phyloP scores from a whole-genome alignment of 2,113 vertebrate species.

The Otocyon megalotis region DNA sequence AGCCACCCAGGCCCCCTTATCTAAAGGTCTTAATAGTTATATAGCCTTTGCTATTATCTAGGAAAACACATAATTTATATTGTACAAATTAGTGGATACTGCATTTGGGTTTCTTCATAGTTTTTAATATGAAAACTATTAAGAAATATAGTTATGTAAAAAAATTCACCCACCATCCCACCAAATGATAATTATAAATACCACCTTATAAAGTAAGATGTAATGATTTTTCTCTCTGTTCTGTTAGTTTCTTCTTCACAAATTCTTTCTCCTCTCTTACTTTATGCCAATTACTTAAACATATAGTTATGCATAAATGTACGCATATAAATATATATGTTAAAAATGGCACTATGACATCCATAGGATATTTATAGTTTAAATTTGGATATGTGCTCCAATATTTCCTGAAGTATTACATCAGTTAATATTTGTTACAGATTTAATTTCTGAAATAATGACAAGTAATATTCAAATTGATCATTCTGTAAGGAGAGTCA shows the following conservation, averaged over 20 bases:
- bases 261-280: neutral
- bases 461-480: constrained; percentile 7
- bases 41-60: neutral
- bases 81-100: neutral
- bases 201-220: neutral
- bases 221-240: neutral
- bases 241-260: neutral
- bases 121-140: constrained; percentile 52
- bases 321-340: neutral
- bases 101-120: neutral
- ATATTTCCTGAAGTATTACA: constrained; percentile 1
- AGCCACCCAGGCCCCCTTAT: neutral
- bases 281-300: neutral
- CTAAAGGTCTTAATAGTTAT: neutral
- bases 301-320: neutral
- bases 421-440: neutral
- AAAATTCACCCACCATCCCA: neutral
- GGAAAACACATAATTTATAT: neutral
- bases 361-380: neutral
- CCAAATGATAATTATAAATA: neutral
- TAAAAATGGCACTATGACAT: neutral
- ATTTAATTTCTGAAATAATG: constrained; percentile 53
- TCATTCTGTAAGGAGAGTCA: neutral
- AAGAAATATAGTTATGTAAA: neutral
- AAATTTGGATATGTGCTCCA: neutral